Evolutionary conservation across 37 sponge, comb jelly and placozoan species (phyloP), one percentile per base, ranked within the genome.

Genomic region (Halisarca cf. caerulea): DNA sequence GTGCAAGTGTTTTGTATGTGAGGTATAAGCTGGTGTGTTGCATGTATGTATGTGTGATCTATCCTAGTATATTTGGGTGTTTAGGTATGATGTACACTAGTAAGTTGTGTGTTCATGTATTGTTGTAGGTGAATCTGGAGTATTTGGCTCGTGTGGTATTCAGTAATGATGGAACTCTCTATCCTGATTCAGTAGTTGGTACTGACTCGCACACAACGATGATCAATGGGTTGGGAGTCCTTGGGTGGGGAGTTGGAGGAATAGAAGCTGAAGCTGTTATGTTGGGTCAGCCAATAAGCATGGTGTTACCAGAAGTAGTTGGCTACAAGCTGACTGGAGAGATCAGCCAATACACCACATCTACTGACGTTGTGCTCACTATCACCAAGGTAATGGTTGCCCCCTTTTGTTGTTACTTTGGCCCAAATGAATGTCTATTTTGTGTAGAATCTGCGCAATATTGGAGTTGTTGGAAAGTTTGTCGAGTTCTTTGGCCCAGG

Each of bases 231-330:
- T 72, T 97, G 51, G 97, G 97, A 3, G 70, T 97, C 2, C 72
- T 97, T 0, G 97, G 93, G 71, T 95, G 95, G 95, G 95, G 96
- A 90, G 95, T 97, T 20, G 93, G 97, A n/a, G 95, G 95, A 0
- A 95, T 97, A 27, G 97, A 97, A 68, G 93, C 95, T 4, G 97
- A 97, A 58, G 93, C 95, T 18, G 93, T 97, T 30, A 92, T 97
- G 93, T 59, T 97, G 58, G 97, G 93, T 17, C 95, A 90, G 85
- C 57, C 95, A 58, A 94, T 97, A 62, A 83, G 85, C 62, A 95
- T 97, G 95, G 91, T 92, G 45, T 83, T 97, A 37, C 97, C 97
- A 21, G 71, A 97, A 83, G 97, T 97, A 21, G 90, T 97, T 24
- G 97, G 97, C 9, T 95, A 95, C 86, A 85, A 86, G 71, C 62